phyloP scores from a whole-genome alignment of 2,113 vertebrate species.

The Zapus hudsonius region DNA sequence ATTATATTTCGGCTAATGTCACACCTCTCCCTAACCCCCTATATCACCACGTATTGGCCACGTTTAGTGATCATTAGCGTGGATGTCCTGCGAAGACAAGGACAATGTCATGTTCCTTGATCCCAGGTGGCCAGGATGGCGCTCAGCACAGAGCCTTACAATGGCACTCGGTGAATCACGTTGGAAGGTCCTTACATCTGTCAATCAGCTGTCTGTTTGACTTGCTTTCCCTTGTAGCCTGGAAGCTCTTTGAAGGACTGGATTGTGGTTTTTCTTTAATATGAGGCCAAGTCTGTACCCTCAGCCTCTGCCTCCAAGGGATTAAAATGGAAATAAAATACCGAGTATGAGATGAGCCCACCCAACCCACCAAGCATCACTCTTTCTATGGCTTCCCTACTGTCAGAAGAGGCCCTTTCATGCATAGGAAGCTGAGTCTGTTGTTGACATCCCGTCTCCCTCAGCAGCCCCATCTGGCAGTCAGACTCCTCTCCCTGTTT shows the following conservation, averaged over 20 bases:
- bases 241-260: constrained; percentile 21
- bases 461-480: constrained; percentile 82
- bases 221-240: not conserved
- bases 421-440: constrained; percentile 71
- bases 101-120: not conserved
- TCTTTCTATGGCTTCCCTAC: not conserved
- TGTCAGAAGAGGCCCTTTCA: constrained; percentile 71
- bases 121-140: not conserved
- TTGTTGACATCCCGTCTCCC: constrained; percentile 75
- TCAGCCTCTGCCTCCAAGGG: constrained; percentile 11
- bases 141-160: not conserved
- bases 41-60: fast-evolving
- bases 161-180: not conserved
- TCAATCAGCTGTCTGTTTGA: not conserved
- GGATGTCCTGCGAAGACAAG: not conserved
- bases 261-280: constrained; percentile 21
- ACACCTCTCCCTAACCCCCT: not conserved
- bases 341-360: not conserved
- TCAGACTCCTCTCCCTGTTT: constrained; percentile 64
- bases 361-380: not conserved
- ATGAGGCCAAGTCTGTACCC: not conserved
- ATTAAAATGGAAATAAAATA: constrained; percentile 54
- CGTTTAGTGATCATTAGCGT: not conserved
- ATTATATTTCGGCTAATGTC: not conserved
- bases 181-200: not conserved